These are phyloP conservation scores for Aphelinus certus DNA, from an alignment of 1,140 invertebrate species.

Conservation along the genomic window DNA sequence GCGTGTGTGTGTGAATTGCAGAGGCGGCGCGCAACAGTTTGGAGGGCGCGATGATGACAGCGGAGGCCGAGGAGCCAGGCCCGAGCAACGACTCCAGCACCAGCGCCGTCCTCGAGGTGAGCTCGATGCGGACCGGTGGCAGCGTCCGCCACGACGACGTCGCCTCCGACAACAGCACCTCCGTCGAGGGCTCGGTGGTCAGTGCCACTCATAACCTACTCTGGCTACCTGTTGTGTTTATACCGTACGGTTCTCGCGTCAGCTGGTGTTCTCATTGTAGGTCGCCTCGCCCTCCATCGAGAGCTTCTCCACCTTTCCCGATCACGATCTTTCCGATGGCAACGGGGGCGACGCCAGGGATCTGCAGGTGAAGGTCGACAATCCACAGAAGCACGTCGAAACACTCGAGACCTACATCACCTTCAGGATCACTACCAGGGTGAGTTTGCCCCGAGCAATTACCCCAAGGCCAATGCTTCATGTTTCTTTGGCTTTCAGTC, in stretches of 20 bases:
- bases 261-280: conserved; percentile 38
- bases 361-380: conserved; percentile 76
- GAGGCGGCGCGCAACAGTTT: conserved; percentile 24
- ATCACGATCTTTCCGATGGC: conserved; percentile 68
- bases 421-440: conserved; percentile 76
- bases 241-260: background rate
- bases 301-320: conserved; percentile 71
- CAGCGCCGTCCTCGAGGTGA: conserved; percentile 55
- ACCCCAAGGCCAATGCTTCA: background rate
- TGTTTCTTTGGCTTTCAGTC: conserved; percentile 54
- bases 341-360: conserved; percentile 68
- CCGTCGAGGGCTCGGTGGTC: conserved; percentile 63
- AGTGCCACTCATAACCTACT: conserved; percentile 29
- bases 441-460: conserved; percentile 48
- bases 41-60: conserved; percentile 57
- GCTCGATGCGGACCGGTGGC: conserved; percentile 54
- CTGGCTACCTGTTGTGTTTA: conserved; percentile 17
- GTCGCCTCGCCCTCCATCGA: conserved; percentile 71
- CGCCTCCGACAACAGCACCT: conserved; percentile 62
- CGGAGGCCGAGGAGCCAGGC: conserved; percentile 53
- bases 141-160: conserved; percentile 56
- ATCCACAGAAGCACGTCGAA: conserved; percentile 81
- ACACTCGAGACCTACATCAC: conserved; percentile 81
- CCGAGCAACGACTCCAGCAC: conserved; percentile 45
- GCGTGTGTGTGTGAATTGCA: background rate